Base-by-base conservation (phyloP, 2,113 vertebrate species). In the Zosterops borbonicus region DNA sequence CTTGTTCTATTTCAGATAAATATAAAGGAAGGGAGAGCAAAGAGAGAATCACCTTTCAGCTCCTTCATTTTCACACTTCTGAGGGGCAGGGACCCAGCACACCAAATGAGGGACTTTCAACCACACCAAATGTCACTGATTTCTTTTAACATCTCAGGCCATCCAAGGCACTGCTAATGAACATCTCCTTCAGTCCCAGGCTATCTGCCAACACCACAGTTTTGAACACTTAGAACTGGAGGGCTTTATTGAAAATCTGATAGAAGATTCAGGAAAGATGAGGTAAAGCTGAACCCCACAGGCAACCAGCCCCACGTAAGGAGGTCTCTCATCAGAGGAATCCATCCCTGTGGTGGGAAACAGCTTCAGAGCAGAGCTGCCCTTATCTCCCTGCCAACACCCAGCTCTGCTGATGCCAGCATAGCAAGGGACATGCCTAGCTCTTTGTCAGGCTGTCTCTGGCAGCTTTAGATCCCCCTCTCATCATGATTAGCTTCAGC, bases 251-350 rank as follows among this genome's bases (percentile, higher is more conserved):
- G 52, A 52, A 81, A 56, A 49, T 6, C 56, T 1, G 6, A 27
- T 1, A 27, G 28, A 62, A 82, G 70, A 53, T 25, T 10, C 19
- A 70, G 47, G 24, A 44, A 65, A 81, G 27, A n/a, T 1, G 22
- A 59, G 41, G 21, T 27, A 33, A 94, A n/a, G 39, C 31, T 25
- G 44, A 84, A 62, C 3, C 27, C 31, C 75, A n/a, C 14, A 70
- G 29, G 19, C 16, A 55, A 60, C 4, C 55, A 58, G 21, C n/a
- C 28, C 0, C 0, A 9, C 4, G 12, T 1, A 1, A 83, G 52
- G 44, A 50, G 37, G 14, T 27, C 3, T 79, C 33, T 59, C 10
- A 19, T 20, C 27, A 62, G 37, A 83, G 28, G 42, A 70, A 28
- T 1, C 33, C 58, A 23, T 13, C 23, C 28, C 64, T n/a, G 50